Conservation (phyloP, 1,140 invertebrate genomes). For the Drosophila nannoptera region DNA sequence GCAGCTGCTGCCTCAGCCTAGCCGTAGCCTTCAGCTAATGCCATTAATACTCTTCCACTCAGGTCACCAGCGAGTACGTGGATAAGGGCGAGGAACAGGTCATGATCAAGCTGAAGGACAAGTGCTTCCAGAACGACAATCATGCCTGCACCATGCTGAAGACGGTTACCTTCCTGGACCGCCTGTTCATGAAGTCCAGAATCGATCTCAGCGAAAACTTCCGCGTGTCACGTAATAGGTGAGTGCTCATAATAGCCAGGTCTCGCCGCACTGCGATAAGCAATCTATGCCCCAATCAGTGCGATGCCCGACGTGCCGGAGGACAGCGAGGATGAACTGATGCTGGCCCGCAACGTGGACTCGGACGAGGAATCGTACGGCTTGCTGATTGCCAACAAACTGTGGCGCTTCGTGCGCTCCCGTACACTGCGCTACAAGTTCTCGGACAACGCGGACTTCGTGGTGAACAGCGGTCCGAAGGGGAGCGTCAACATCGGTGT, state of each 20-base stretch:
- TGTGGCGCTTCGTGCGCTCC: constrained; percentile 86
- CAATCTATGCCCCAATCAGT: constrained; percentile 19
- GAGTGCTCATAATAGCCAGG: constrained; percentile 8
- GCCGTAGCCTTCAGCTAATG: constrained; percentile 1
- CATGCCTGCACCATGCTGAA: constrained; percentile 89
- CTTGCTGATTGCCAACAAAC: constrained; percentile 85
- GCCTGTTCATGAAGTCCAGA: constrained; percentile 87
- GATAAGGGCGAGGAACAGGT: constrained; percentile 83
- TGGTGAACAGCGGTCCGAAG: constrained; percentile 85
- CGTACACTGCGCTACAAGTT: constrained; percentile 85
- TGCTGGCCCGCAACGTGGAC: constrained; percentile 79
- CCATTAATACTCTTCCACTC: background rate
- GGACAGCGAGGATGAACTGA: constrained; percentile 70
- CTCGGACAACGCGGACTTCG: constrained; percentile 86
- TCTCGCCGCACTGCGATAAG: too few relatives aligned
- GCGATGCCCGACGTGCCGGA: constrained; percentile 67
- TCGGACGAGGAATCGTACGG: constrained; percentile 86
- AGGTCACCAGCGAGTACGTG: constrained; percentile 68
- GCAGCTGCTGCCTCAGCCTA: constrained; percentile 15
- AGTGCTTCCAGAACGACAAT: constrained; percentile 87
- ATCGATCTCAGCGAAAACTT: constrained; percentile 87
- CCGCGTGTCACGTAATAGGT: constrained; percentile 88
- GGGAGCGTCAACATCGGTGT: constrained; percentile 86
- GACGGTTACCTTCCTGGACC: constrained; percentile 88
- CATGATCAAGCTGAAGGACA: constrained; percentile 85